Base-by-base conservation (phyloP, 2,888 invertebrate genomes). In the Drosophila kokeensis region DNA sequence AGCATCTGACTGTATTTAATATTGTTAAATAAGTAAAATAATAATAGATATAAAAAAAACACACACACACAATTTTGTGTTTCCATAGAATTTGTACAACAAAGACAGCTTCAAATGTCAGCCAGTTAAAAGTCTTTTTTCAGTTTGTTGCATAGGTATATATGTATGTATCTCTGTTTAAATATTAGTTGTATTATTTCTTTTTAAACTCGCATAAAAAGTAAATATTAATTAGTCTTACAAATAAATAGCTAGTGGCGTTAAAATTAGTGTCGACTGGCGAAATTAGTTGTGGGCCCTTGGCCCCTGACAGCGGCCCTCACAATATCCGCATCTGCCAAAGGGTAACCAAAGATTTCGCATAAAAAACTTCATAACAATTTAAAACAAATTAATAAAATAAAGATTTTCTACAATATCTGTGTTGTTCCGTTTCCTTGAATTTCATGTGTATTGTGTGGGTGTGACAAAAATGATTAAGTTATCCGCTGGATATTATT, bases 341-440 rank as follows among this genome's bases (percentile, higher is more conserved):
- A 79, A 69, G 66, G 66, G 54, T 66, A 69, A 59, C 74, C 68
- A 71, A 71, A 73, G 24, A 65, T 71, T 85, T 79, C 82, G 83
- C 84, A 77, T 79, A 73, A 87, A 83, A 89, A 89, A 85, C 87
- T 79, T 74, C 66, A 87, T 86, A 86, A 86, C 84, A 86, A 86
- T 87, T 87, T 85, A 86, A 88, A 86, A 86, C 85, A 87, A 86
- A 86, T 86, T 89, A 86, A 86, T 89, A 87, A 89, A 77, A 82
- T 79, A 77, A 72, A 71, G 78, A 79, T 87, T 86, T 78, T 82
- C 87, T 89, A 89, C 82, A 87, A 70, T 68, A 71, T 78, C 73
- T 79, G 69, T 81, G 36, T 36, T 74, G 62, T 72, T 79, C 48
- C 18, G 53, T 69, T 65, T 61, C 54, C 49, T 68, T 69, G 11